Base-by-base conservation (phyloP, 2,113 vertebrate species). In the Centrocercus urophasianus region DNA sequence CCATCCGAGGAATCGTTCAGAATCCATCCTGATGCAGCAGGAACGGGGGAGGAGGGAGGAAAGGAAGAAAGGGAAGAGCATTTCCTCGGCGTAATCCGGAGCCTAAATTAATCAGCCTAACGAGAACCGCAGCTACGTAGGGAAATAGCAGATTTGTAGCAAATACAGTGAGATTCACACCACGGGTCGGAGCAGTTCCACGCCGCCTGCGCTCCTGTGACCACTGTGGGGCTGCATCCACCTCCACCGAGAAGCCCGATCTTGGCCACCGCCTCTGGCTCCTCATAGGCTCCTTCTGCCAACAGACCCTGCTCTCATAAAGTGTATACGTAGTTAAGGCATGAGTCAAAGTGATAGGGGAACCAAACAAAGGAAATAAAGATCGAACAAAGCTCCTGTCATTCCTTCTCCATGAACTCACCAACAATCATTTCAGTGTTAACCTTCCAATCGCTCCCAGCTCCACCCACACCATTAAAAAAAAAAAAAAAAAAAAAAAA, bases 241-340 rank as follows among this genome's bases (percentile, higher is more conserved):
- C 8, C 13, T 70, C 50, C 16, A 59, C 47, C 38, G 32, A 67
- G 28, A 50, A 89, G 73, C 59, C 38, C 60, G 65, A 76, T 60
- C 71, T 36, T 7, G 25, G 77, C 74, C 65, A 64, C 56, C 2
- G 52, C 88, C 45, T 63, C 56, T 19, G 52, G 81, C 43, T 78
- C 78, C 77, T 30, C 48, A 77, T 61, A 93, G 83, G 91, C 65
- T 76, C 43, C 64, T 90, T 50, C 59, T 11, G 74, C 3, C 69
- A 70, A 85, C 71, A 80, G 95, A 94, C 95, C 96, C 90, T 92
- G 93, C 90, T 94, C 88, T 67, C 48, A 57, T 77, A 75, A 90
- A 90, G 86, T 77, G 52, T 72, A 83, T 80, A 90, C 86, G 61
- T 40, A 73, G 82, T 96, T 97, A 97, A 97, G 97, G 97, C 97